Percentiles rank a stretch among this genome's conserved stretches.
phyloP scores from a whole-genome alignment of 2,888 invertebrate genomes.

The Cephonodes hylas region DNA sequence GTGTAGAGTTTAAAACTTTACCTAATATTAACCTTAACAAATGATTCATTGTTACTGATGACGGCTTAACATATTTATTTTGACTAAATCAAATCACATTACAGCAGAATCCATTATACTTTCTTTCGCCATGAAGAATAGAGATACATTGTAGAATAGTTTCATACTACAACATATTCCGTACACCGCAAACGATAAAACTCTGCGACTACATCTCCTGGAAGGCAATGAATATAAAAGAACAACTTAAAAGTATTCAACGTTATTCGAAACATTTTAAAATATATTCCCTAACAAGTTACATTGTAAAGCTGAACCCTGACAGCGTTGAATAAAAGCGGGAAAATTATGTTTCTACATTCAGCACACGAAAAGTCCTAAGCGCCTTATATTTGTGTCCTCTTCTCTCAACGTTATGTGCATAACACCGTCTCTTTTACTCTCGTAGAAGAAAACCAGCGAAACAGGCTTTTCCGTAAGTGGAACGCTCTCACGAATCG shows the following conservation, averaged over 20 bases:
- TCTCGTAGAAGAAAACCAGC: slow-evolving; percentile 51
- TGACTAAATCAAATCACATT: no score
- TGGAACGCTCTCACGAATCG: slow-evolving; percentile 61
- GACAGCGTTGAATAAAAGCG: slow-evolving; percentile 70
- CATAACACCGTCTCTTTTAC: slow-evolving; percentile 41
- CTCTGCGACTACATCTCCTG: not conserved
- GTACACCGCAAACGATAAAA: not conserved
- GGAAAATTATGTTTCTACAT: slow-evolving; percentile 72
- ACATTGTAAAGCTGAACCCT: slow-evolving; percentile 54
- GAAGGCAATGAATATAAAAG: slow-evolving; percentile 8
- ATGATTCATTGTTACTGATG: no score
- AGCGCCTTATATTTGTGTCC: slow-evolving; percentile 49
- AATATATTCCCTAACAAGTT: slow-evolving; percentile 8
- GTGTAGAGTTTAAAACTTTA: no score
- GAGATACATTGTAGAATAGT: not conserved
- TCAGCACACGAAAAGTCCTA: slow-evolving; percentile 49
- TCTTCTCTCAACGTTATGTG: slow-evolving; percentile 32
- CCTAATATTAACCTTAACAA: no score
- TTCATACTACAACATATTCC: no score
- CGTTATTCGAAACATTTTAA: slow-evolving; percentile 12
- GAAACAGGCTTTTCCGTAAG: slow-evolving; percentile 66
- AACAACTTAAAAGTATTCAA: slow-evolving; percentile 12
- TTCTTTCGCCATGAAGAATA: no score
- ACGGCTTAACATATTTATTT: no score
- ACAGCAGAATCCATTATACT: no score